Percentiles rank a stretch among this genome's conserved stretches.
Conservation (phyloP, 2,797 vertebrate species). For the Amazona ochrocephala region DNA sequence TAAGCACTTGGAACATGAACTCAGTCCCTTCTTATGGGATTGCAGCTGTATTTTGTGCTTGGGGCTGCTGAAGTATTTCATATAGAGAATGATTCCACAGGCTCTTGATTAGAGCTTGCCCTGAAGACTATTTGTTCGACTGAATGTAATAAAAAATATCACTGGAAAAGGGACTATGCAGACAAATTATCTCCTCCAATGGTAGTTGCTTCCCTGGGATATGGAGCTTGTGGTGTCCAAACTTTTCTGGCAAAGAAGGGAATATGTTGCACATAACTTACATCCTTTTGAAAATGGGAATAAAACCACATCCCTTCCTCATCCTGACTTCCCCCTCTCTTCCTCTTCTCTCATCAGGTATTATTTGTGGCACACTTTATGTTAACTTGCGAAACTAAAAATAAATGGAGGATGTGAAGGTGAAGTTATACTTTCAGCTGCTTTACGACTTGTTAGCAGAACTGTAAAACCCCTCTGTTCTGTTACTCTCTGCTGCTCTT, state of each 20-base stretch:
- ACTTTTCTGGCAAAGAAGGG: not conserved
- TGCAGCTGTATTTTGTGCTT: not conserved
- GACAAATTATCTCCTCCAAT: not conserved
- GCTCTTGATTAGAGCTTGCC: not conserved
- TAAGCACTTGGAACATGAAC: not conserved
- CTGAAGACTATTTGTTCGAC: not conserved
- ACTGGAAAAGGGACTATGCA: not conserved
- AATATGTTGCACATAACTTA: not conserved
- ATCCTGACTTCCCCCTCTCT: not conserved
- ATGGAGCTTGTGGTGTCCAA: not conserved
- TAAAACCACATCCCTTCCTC: not conserved
- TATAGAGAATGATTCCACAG: not conserved
- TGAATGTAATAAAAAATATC: not conserved
- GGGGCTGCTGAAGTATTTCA: not conserved
- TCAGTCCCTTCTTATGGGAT: not conserved
- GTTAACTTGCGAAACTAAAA: not conserved
- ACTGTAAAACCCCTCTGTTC: not conserved
- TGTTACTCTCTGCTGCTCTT: not conserved
- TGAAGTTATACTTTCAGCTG: slow-evolving; percentile 7
- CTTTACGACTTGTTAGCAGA: not conserved
- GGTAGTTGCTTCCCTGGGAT: not conserved
- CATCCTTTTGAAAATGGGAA: not conserved
- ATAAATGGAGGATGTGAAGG: not conserved
- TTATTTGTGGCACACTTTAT: not conserved
- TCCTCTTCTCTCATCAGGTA: not conserved